phyloP scores from a whole-genome alignment of 2,888 invertebrate species.

The Graphium colonna region DNA sequence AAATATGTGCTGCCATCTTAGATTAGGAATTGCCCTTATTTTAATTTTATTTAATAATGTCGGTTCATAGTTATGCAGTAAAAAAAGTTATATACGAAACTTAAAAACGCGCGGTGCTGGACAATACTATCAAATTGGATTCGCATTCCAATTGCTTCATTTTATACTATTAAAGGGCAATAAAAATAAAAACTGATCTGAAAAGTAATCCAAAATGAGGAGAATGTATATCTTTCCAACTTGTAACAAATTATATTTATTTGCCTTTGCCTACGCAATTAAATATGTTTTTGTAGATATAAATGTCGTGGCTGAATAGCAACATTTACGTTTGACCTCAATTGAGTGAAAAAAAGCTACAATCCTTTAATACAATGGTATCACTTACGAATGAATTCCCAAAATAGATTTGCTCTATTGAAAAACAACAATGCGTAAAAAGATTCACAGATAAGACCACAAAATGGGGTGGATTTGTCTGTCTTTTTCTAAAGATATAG shows the following conservation, averaged over 20 bases:
- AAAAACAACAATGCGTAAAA: slow-evolving; percentile 3
- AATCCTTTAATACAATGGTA: not conserved
- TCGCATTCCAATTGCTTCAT: too few relatives aligned
- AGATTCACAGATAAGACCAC: slow-evolving; percentile 4
- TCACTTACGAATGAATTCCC: not conserved
- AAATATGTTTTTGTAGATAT: not conserved
- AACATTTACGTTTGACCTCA: not conserved
- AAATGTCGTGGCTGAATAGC: not conserved
- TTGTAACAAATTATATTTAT: not conserved
- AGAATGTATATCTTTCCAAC: not conserved
- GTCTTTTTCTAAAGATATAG: not conserved
- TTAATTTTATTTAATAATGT: too few relatives aligned
- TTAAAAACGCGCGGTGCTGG: too few relatives aligned
- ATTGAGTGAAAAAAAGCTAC: not conserved
- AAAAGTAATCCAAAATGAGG: not conserved
- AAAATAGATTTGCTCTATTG: not conserved
- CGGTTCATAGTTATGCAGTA: too few relatives aligned
- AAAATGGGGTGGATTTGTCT: not conserved
- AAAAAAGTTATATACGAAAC: too few relatives aligned
- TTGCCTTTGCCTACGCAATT: too few relatives aligned
- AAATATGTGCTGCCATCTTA: too few relatives aligned
- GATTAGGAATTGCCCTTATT: too few relatives aligned
- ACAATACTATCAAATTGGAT: too few relatives aligned
- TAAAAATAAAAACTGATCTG: not conserved
- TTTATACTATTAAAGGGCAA: too few relatives aligned